These are phyloP conservation scores for Reticulitermes lucifugus DNA, from an alignment of 2,888 invertebrate species.

Conservation along the genomic window DNA sequence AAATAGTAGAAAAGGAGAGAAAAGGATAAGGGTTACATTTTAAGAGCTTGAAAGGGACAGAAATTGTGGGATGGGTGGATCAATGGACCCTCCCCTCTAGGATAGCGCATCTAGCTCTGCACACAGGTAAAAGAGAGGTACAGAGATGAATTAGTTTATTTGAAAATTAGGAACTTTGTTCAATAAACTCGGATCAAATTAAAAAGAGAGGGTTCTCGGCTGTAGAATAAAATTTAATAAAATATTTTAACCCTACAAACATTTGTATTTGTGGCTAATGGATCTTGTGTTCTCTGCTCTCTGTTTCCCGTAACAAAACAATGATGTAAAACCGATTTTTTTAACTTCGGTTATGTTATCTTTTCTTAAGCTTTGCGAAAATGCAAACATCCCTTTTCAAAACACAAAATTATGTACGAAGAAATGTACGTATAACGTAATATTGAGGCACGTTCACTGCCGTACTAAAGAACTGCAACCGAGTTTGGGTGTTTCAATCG, in stretches of 20 bases:
- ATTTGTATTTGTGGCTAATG: constrained; percentile 11
- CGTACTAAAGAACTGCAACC: too few species aligned
- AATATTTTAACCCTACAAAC: neutral
- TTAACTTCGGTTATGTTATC: neutral
- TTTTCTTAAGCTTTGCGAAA: neutral
- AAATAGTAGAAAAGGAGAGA: constrained; percentile 6
- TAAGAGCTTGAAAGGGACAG: constrained; percentile 10
- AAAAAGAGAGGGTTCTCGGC: neutral
- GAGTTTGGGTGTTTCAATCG: too few species aligned
- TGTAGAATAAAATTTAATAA: neutral
- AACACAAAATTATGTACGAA: too few species aligned
- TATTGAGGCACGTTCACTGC: too few species aligned
- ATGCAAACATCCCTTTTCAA: neutral
- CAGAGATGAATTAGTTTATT: constrained; percentile 24
- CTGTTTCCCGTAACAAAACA: neutral
- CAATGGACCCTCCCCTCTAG: neutral
- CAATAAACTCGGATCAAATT: neutral
- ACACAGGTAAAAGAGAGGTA: constrained; percentile 13
- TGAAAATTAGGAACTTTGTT: constrained; percentile 24
- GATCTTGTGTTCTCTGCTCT: neutral
- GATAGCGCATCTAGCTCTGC: neutral
- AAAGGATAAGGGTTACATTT: neutral
- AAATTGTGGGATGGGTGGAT: constrained; percentile 7
- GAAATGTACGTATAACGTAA: too few species aligned
- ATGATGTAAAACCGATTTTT: neutral